Conservation (phyloP, 2,888 invertebrate species). For the Apeira syringaria region DNA sequence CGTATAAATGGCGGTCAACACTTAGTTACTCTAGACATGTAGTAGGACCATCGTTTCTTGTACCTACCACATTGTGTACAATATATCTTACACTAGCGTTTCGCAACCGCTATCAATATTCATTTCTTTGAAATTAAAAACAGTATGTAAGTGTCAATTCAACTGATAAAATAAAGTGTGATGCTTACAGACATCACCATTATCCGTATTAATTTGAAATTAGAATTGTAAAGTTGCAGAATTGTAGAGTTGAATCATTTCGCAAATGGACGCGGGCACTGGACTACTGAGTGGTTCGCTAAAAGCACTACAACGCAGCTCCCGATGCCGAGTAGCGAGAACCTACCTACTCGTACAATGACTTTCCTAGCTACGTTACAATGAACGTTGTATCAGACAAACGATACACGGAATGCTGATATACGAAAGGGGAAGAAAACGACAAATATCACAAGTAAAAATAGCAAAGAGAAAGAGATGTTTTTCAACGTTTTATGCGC, state of each 20-base stretch:
- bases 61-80: too few relatives aligned
- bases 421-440: constrained; percentile 9
- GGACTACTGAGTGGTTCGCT: constrained; percentile 29
- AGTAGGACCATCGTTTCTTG: too few relatives aligned
- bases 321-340: constrained; percentile 2
- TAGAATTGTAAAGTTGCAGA: neutral
- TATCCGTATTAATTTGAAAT: neutral
- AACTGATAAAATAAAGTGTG: too few relatives aligned
- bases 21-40: too few relatives aligned
- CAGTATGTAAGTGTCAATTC: too few relatives aligned
- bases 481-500: too few relatives aligned
- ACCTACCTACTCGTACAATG: constrained; percentile 23
- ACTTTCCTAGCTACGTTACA: constrained; percentile 26
- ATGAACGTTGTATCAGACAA: constrained; percentile 25
- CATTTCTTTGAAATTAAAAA: too few relatives aligned
- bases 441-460: neutral
- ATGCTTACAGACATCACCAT: too few relatives aligned
- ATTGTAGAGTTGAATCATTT: constrained; percentile 7
- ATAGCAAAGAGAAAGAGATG: neutral
- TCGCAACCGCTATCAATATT: too few relatives aligned
- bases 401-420: constrained; percentile 22
- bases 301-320: constrained; percentile 34
- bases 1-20: too few relatives aligned
- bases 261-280: constrained; percentile 16
- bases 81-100: too few relatives aligned